Percentiles rank a stretch among this genome's conserved stretches.
Evolutionary conservation across 1,140 invertebrate genomes (phyloP).

Genomic region (Drosophila paulistorum): DNA sequence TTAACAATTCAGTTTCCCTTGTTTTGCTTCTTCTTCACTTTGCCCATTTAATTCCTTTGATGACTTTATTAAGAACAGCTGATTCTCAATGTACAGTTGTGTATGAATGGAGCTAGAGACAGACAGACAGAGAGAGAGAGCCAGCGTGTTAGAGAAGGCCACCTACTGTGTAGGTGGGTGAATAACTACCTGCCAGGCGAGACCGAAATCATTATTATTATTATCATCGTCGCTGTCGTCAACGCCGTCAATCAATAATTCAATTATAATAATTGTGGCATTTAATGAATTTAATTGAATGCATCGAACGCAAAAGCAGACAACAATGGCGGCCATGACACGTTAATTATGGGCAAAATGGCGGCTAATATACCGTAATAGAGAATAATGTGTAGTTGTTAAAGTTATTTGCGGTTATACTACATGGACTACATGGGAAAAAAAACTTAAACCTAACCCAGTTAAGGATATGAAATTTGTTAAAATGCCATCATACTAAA

Average conservation of each 20-base stretch:
- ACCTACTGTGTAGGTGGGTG: neutral
- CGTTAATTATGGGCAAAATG: conserved; percentile 74
- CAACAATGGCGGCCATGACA: conserved; percentile 78
- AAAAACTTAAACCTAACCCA: conserved; percentile 64
- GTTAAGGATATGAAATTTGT: conserved; percentile 37
- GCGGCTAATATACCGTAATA: conserved; percentile 16
- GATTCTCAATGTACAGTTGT: conserved; percentile 59
- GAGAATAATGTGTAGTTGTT: conserved; percentile 43
- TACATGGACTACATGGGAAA: conserved; percentile 45
- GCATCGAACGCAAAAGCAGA: conserved; percentile 50
- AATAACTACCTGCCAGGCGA: neutral
- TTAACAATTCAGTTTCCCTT: conserved; percentile 10
- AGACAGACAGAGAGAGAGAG: neutral
- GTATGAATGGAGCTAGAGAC: conserved; percentile 9
- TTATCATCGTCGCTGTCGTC: conserved; percentile 19
- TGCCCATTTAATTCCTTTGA: conserved; percentile 28
- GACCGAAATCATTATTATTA: conserved; percentile 19
- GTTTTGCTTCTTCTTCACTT: neutral
- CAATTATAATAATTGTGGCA: conserved; percentile 83
- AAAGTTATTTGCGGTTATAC: conserved; percentile 65
- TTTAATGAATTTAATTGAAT: conserved; percentile 82
- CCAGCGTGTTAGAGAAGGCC: neutral
- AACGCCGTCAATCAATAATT: conserved; percentile 72
- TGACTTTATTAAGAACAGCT: conserved; percentile 31
- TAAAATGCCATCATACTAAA: conserved; percentile 35